Conservation (phyloP, 2,797 vertebrate genomes). For the Sebastes ruberrimus region DNA sequence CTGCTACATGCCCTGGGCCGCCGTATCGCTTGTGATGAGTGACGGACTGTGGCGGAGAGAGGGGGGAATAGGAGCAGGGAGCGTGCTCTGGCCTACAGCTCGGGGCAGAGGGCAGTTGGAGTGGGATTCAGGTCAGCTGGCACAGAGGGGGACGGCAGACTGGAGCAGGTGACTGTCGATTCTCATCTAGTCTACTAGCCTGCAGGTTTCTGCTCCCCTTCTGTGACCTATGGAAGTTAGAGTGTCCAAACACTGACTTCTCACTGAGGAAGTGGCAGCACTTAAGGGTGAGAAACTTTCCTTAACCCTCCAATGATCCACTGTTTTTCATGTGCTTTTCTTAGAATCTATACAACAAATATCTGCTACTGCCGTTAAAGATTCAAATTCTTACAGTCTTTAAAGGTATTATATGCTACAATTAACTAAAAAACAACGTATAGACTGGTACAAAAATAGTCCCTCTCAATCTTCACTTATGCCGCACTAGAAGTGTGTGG, state of each 20-base stretch:
- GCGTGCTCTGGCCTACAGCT: slow-evolving; percentile 65
- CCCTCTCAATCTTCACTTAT: too few species aligned
- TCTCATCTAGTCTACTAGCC: slow-evolving; percentile 60
- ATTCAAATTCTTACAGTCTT: too few species aligned
- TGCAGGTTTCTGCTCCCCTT: slow-evolving; percentile 52
- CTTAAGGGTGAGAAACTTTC: slow-evolving; percentile 9
- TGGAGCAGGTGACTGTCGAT: slow-evolving; percentile 62
- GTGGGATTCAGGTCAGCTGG: slow-evolving; percentile 75
- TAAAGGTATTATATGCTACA: too few species aligned
- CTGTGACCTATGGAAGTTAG: slow-evolving; percentile 52
- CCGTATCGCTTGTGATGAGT: slow-evolving; percentile 32
- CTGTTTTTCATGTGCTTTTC: background rate
- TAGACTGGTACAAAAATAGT: too few species aligned
- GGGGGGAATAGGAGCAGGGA: slow-evolving; percentile 6
- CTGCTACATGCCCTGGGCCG: slow-evolving; percentile 10
- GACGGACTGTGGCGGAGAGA: slow-evolving; percentile 17
- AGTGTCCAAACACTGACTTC: slow-evolving; percentile 26
- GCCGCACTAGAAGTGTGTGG: too few species aligned
- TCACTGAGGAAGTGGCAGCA: background rate
- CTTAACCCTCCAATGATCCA: background rate
- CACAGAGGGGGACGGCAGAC: slow-evolving; percentile 63
- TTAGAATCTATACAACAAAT: background rate
- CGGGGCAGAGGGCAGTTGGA: slow-evolving; percentile 74
- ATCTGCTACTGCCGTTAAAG: too few species aligned
- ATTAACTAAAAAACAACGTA: too few species aligned